phyloP scores from a whole-genome alignment of 2,797 vertebrate genomes.

The Arrhamphus sclerolepis region DNA sequence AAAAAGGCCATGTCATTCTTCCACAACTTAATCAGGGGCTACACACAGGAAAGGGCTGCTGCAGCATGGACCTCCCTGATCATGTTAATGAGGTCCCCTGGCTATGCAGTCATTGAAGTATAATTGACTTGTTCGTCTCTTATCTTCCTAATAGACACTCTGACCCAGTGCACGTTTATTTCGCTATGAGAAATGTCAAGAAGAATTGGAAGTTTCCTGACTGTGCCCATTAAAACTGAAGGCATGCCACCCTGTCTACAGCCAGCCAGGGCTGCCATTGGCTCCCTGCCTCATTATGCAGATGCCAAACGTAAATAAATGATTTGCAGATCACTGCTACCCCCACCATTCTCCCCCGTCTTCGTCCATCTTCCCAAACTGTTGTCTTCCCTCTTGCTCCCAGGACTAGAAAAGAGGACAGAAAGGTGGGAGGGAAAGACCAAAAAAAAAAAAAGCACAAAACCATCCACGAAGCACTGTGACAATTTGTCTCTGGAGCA shows the following conservation, averaged over 20 bases:
- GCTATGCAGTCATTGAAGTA: slow-evolving; percentile 98
- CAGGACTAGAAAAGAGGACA: slow-evolving; percentile 51
- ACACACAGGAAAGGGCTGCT: slow-evolving; percentile 87
- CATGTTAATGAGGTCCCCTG: slow-evolving; percentile 99
- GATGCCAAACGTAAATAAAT: slow-evolving; percentile 91
- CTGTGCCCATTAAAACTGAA: slow-evolving; percentile 96
- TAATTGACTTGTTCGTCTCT: slow-evolving; percentile 99
- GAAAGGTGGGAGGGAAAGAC: slow-evolving; percentile 38
- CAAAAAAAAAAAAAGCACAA: slow-evolving; percentile 33
- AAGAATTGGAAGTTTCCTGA: slow-evolving; percentile 95
- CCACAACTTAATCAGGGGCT: slow-evolving; percentile 92
- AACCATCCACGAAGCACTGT: slow-evolving; percentile 42
- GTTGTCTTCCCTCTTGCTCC: slow-evolving; percentile 32
- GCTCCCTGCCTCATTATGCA: slow-evolving; percentile 92
- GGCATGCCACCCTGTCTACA: slow-evolving; percentile 95
- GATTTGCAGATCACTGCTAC: slow-evolving; percentile 76
- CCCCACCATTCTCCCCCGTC: slow-evolving; percentile 41
- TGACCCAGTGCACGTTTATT: slow-evolving; percentile 93
- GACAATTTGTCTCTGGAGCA: slow-evolving; percentile 54
- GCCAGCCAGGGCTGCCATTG: slow-evolving; percentile 86
- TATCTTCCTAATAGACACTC: slow-evolving; percentile 99
- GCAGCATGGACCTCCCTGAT: slow-evolving; percentile 89
- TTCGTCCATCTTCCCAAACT: slow-evolving; percentile 52
- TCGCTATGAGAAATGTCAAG: slow-evolving; percentile 98
- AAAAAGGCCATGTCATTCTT: slow-evolving; percentile 93